phyloP scores from a whole-genome alignment of 2,113 vertebrate genomes.

The Nannospalax galili region DNA sequence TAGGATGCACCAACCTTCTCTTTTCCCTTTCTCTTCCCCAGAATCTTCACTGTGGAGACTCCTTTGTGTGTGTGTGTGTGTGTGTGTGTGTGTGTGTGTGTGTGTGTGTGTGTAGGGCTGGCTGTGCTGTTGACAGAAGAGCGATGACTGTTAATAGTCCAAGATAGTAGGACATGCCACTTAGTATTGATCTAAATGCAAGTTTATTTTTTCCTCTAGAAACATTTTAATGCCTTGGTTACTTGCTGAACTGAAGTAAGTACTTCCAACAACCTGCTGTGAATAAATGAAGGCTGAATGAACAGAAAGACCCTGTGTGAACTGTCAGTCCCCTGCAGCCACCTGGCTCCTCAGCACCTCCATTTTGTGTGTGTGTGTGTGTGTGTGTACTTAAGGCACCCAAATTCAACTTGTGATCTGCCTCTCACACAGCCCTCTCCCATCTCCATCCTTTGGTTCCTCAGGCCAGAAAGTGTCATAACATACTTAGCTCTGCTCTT shows the following conservation, averaged over 20 bases:
- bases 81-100: background rate
- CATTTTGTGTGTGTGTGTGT: background rate
- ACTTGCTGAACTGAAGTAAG: background rate
- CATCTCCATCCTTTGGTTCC: background rate
- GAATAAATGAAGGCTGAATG: background rate
- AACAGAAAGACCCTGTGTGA: background rate
- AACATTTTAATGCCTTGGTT: conserved; percentile 49
- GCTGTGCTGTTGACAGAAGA: background rate
- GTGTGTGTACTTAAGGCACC: background rate
- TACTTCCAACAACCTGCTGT: background rate
- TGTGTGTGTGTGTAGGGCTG: background rate
- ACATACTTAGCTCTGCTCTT: background rate
- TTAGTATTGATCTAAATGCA: conserved; percentile 53
- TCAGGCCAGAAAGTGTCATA: background rate
- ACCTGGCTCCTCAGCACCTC: background rate
- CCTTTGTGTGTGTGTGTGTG: background rate
- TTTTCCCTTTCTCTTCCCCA: background rate
- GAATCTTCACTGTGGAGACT: background rate
- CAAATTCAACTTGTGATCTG: background rate
- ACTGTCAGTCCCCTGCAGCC: background rate
- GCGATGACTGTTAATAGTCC: background rate
- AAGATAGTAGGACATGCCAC: background rate
- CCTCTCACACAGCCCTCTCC: background rate
- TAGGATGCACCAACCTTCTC: accelerated
- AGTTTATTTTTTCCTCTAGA: conserved; percentile 27